Conservation (phyloP, 1,140 invertebrate genomes). For the Dufourea novaeangliae region DNA sequence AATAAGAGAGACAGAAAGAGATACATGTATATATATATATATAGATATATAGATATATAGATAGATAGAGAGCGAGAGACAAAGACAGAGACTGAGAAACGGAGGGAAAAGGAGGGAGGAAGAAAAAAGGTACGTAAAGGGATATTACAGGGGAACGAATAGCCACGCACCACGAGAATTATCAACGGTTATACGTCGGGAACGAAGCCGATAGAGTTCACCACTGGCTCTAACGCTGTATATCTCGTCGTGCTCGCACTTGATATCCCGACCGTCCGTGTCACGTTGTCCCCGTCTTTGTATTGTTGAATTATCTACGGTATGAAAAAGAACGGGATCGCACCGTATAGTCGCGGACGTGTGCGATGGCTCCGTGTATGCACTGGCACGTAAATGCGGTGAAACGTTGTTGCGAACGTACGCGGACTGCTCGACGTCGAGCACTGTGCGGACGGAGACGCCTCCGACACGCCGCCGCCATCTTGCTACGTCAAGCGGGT, state of each 20-base stretch:
- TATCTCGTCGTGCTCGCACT: slow-evolving; percentile 24
- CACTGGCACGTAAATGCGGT: slow-evolving; percentile 54
- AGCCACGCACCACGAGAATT: slow-evolving; percentile 49
- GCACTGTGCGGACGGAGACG: slow-evolving; percentile 78
- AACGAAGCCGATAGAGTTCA: slow-evolving; percentile 39
- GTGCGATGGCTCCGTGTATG: slow-evolving; percentile 43
- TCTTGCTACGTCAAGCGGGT: slow-evolving; percentile 74
- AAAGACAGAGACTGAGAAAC: neutral
- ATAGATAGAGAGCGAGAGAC: slow-evolving; percentile 2
- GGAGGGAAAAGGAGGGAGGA: neutral
- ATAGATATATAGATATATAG: neutral
- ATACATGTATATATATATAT: no score
- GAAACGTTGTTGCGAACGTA: slow-evolving; percentile 74
- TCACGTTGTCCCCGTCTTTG: slow-evolving; percentile 41
- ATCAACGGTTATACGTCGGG: slow-evolving; percentile 40
- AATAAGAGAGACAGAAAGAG: neutral
- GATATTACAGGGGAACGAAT: slow-evolving; percentile 11
- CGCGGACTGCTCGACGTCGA: slow-evolving; percentile 77
- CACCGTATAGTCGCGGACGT: slow-evolving; percentile 46
- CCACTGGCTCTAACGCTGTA: slow-evolving; percentile 14
- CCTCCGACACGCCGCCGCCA: slow-evolving; percentile 80
- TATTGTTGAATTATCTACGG: slow-evolving; percentile 30
- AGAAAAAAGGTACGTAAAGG: neutral
- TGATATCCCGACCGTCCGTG: slow-evolving; percentile 39
- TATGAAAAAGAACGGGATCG: neutral